Percentiles rank a stretch among this genome's conserved stretches.
phyloP scores from a whole-genome alignment of 2,797 vertebrate genomes.

The Falco novaeseelandiae region DNA sequence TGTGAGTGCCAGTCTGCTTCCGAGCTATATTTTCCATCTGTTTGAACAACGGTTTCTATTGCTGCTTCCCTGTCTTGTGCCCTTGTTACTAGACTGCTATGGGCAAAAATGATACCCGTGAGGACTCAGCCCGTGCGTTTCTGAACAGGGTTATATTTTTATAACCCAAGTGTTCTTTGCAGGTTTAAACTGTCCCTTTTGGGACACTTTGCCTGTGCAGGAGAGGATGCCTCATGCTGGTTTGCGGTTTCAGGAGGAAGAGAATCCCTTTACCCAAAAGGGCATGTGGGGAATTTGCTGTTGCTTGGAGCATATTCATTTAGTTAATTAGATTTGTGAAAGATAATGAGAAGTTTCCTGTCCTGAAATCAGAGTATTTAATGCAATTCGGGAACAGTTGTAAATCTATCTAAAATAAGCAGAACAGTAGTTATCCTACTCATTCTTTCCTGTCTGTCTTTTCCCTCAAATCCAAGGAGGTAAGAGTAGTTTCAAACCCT shows the following conservation, averaged over 20 bases:
- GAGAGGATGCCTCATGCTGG: not conserved
- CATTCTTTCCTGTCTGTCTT: not conserved
- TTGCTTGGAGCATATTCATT: conserved; percentile 28
- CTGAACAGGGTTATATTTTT: not conserved
- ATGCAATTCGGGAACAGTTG: not conserved
- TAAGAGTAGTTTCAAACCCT: not conserved
- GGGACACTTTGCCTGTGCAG: not conserved
- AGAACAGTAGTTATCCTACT: not conserved
- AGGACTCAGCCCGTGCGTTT: not conserved
- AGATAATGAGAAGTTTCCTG: conserved; percentile 42
- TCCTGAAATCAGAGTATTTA: not conserved
- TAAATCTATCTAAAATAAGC: not conserved
- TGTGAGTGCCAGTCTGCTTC: not conserved
- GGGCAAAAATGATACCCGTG: not conserved
- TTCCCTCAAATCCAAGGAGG: not conserved
- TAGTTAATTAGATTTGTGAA: conserved; percentile 37
- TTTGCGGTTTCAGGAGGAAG: not conserved
- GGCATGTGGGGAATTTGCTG: not conserved
- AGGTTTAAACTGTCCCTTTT: not conserved
- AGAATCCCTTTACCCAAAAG: not conserved
- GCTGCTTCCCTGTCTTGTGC: not conserved
- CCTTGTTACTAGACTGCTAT: not conserved
- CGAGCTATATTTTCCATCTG: not conserved
- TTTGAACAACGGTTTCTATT: not conserved
- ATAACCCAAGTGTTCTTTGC: not conserved